Conservation (phyloP, 1,140 invertebrate genomes). For the Lerema accius region DNA sequence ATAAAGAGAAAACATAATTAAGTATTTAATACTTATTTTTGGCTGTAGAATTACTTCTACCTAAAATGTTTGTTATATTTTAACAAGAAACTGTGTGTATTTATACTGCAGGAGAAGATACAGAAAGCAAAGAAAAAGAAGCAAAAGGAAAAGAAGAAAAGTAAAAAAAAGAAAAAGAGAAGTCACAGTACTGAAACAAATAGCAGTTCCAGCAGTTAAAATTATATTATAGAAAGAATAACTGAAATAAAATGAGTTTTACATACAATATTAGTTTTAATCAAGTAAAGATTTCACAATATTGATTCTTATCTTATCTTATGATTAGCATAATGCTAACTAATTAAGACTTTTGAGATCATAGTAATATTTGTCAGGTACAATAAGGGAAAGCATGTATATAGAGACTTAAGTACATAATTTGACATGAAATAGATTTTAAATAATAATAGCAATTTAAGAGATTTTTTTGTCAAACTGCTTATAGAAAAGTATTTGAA, state of each 20-base stretch:
- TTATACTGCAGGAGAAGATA: constrained; percentile 51
- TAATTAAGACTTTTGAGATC: constrained; percentile 28
- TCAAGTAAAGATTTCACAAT: too few species aligned
- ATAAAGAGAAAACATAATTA: too few species aligned
- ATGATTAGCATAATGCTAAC: background rate
- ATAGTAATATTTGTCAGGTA: constrained; percentile 3
- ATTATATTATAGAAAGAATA: background rate
- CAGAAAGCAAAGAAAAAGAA: constrained; percentile 68
- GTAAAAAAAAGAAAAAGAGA: constrained; percentile 72
- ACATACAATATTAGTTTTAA: constrained; percentile 7
- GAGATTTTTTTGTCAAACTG: too few species aligned
- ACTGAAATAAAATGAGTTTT: constrained; percentile 20
- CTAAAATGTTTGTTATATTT: too few species aligned
- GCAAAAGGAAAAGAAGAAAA: constrained; percentile 72
- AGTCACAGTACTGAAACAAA: constrained; percentile 54
- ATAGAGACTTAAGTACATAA: too few species aligned
- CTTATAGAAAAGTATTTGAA: too few species aligned
- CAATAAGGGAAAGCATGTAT: too few species aligned
- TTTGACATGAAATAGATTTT: too few species aligned
- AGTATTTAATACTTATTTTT: too few species aligned
- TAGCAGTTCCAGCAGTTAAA: constrained; percentile 44
- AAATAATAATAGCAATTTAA: too few species aligned
- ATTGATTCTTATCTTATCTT: too few species aligned
- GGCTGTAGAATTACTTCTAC: too few species aligned
- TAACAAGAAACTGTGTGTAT: background rate